Evolutionary conservation across 2,888 invertebrate genomes (phyloP), one percentile per base, ranked within the genome.

Genomic region (Catonia carolina): DNA sequence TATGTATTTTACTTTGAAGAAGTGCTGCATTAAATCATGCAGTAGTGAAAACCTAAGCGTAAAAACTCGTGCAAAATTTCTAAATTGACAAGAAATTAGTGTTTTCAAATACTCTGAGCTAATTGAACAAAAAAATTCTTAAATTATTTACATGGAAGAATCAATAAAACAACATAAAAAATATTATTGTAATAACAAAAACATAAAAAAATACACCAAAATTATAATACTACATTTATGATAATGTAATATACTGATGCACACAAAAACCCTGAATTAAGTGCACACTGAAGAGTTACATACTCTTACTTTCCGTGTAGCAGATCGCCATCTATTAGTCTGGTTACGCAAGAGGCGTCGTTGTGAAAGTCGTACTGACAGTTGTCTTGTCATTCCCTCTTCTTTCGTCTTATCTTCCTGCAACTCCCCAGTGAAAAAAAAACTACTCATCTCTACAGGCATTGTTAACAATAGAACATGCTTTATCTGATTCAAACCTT

Each of bases 261-360:
- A 27, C 10, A 47, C 10, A 18, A 23, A 47, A 27, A 47, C 14
- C 42, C 23, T 45, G 42, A 5, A 20, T 45, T 18, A 22, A n/a
- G 10, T 45, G 27, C 45, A 45, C 6, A 5, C 8, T 20, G 45
- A 14, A 45, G 22, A 22, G 47, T 60, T 64, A 73, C 85, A 84
- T 85, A 86, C 85, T 79, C 84, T 82, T 73, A 84, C 83, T 81
- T 82, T 85, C 69, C 84, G 83, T 71, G 85, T 82, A 72, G 83
- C 83, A 63, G 72, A 79, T 70, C 78, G 81, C 84, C 85, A 84
- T 69, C 80, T 80, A 69, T 75, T 70, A 56, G 70, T 68, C 61
- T 72, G 70, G 68, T 74, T 78, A 63, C 77, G 76, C 69, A 71
- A 69, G 65, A 72, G 68, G 64, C 76, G 74, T 66, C 77, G 78